Conservation (phyloP, 1,140 invertebrate species). For the Pseudachorutes palmiensis region DNA sequence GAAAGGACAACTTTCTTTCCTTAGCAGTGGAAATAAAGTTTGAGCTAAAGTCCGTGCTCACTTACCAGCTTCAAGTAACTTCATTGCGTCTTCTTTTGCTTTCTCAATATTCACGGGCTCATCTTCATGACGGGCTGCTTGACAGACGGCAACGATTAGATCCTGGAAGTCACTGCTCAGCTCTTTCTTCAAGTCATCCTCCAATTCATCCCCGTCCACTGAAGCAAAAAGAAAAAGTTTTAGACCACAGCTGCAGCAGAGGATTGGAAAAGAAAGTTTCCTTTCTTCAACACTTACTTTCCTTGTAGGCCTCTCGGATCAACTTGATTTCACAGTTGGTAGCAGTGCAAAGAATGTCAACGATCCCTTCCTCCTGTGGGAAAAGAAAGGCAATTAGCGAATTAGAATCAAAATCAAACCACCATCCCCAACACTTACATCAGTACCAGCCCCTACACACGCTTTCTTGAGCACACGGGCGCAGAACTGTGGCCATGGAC, state of each 20-base stretch:
- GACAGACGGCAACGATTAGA: conserved; percentile 71
- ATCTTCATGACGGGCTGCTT: conserved; percentile 43
- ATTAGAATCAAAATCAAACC: too few species aligned
- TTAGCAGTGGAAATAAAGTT: too few species aligned
- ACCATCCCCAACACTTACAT: too few species aligned
- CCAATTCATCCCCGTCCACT: conserved; percentile 3
- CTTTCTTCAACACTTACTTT: conserved; percentile 51
- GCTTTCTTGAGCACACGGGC: conserved; percentile 48
- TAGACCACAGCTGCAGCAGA: too few species aligned
- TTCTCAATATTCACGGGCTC: conserved; percentile 38
- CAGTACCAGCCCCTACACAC: conserved; percentile 43
- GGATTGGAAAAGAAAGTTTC: not conserved
- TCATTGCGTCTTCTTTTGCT: conserved; percentile 42
- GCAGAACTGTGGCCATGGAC: conserved; percentile 46
- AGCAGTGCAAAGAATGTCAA: conserved; percentile 82
- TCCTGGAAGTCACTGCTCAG: conserved; percentile 89
- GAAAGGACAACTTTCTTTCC: too few species aligned
- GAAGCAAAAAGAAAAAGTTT: conserved; percentile 14
- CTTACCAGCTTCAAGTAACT: conserved; percentile 36
- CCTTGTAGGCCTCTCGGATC: conserved; percentile 71
- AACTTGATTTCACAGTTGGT: conserved; percentile 74
- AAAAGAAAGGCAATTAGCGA: conserved; percentile 39
- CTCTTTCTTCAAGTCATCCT: conserved; percentile 63
- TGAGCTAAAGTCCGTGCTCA: too few species aligned
- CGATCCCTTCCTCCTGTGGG: conserved; percentile 61